Percentiles rank a stretch among this genome's conserved stretches.
Evolutionary conservation across 2,797 vertebrate species (phyloP).

Genomic region (Vespertilio murinus): DNA sequence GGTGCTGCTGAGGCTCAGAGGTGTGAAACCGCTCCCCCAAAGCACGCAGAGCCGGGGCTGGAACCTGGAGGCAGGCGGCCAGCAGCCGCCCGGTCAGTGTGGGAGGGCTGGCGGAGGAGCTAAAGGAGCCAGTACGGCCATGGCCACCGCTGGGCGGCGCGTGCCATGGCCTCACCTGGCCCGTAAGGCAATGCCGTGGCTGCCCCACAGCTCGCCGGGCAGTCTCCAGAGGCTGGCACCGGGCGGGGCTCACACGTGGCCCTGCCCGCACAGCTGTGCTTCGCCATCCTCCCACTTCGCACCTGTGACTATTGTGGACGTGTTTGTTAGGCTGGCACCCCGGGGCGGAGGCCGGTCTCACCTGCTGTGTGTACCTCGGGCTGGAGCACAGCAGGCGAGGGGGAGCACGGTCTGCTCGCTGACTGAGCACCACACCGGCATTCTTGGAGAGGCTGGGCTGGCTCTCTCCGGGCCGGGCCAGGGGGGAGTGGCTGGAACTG

Average conservation of each 20-base stretch:
- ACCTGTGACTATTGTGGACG: fast-evolving
- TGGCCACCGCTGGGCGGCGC: fast-evolving
- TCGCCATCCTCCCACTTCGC: not conserved
- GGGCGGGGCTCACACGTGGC: not conserved
- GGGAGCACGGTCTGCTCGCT: not conserved
- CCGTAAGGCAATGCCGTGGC: not conserved
- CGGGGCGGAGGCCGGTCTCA: not conserved
- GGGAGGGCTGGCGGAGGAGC: not conserved
- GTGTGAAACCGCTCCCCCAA: not conserved
- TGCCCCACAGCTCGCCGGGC: not conserved
- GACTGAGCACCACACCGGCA: fast-evolving
- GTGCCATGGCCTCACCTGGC: not conserved
- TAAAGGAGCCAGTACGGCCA: too few species aligned
- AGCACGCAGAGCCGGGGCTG: not conserved
- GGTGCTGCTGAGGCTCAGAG: not conserved
- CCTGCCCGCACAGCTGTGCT: not conserved
- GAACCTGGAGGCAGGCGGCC: not conserved
- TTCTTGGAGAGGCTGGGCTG: not conserved
- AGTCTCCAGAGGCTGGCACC: fast-evolving
- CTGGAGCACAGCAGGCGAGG: not conserved
- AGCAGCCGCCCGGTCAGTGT: fast-evolving
- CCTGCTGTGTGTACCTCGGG: not conserved
- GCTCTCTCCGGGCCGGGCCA: not conserved
- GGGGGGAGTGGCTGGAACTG: not conserved
- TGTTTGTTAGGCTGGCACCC: not conserved